These are phyloP conservation scores for Semnopithecus entellus DNA, from an alignment of 2,113 vertebrate species.

Conservation along the genomic window DNA sequence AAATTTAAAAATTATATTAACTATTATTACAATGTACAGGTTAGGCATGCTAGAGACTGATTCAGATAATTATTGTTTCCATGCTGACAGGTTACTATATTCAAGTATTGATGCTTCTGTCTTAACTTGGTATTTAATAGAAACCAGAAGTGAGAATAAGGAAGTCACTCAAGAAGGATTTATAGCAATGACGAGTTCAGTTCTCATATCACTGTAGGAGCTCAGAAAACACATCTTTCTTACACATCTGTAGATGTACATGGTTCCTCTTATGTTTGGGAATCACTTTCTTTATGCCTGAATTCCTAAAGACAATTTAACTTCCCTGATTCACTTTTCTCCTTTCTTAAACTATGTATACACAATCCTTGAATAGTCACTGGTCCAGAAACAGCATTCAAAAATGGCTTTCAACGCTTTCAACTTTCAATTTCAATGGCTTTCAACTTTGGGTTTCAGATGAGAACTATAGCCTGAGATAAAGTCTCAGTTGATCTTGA, in stretches of 20 bases:
- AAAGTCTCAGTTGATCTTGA: not conserved
- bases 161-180: not conserved
- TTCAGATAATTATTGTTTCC: not conserved
- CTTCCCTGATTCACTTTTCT: not conserved
- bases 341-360: not conserved
- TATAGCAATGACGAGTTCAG: no score
- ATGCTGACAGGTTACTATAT: not conserved
- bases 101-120: not conserved
- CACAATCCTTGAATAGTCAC: not conserved
- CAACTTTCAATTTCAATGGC: not conserved
- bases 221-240: not conserved
- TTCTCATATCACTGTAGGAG: not conserved
- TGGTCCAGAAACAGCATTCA: not conserved
- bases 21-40: not conserved
- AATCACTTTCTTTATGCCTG: not conserved
- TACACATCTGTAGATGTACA: not conserved
- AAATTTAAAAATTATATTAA: not conserved
- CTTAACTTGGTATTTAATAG: not conserved
- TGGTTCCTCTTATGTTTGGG: not conserved
- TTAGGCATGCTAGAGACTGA: not conserved
- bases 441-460: not conserved
- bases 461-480: not conserved
- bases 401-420: not conserved
- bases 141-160: not conserved
- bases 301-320: not conserved